Conservation (phyloP, 2,888 invertebrate species). For the Drosophila tripunctata region DNA sequence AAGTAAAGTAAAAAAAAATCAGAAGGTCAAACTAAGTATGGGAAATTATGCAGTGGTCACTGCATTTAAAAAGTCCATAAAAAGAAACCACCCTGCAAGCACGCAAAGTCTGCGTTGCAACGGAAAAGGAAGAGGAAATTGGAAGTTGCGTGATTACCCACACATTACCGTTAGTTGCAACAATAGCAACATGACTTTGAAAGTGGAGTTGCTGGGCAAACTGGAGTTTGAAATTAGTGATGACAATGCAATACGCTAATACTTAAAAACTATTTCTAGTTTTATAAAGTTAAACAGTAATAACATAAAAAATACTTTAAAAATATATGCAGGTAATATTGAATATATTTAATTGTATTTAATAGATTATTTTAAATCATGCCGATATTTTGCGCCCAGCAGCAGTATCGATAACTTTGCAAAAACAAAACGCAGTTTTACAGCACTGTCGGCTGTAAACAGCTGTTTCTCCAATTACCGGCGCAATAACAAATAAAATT, state of each 20-base stretch:
- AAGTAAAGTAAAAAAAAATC: background rate
- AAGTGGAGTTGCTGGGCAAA: slow-evolving; percentile 14
- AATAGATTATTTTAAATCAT: background rate
- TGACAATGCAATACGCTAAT: background rate
- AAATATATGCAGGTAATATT: too few relatives aligned
- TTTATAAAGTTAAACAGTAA: background rate
- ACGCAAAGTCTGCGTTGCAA: slow-evolving; percentile 20
- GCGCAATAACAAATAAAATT: slow-evolving; percentile 22
- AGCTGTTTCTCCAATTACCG: background rate
- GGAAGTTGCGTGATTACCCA: slow-evolving; percentile 62
- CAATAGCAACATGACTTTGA: slow-evolving; percentile 9
- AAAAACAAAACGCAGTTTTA: background rate
- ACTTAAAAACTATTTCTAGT: too few relatives aligned
- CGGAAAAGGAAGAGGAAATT: slow-evolving; percentile 60
- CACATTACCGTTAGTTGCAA: slow-evolving; percentile 31
- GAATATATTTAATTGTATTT: background rate
- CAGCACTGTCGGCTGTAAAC: background rate
- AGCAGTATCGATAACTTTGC: background rate
- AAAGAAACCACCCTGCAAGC: slow-evolving; percentile 5
- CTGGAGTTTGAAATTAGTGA: background rate
- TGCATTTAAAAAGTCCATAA: background rate
- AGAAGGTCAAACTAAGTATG: slow-evolving; percentile 6
- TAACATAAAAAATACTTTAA: too few relatives aligned
- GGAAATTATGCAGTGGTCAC: background rate
- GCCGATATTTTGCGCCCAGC: background rate